phyloP scores from a whole-genome alignment of 92 coral and sea anemone genomes.

The Hydrozoanthus gracilis region DNA sequence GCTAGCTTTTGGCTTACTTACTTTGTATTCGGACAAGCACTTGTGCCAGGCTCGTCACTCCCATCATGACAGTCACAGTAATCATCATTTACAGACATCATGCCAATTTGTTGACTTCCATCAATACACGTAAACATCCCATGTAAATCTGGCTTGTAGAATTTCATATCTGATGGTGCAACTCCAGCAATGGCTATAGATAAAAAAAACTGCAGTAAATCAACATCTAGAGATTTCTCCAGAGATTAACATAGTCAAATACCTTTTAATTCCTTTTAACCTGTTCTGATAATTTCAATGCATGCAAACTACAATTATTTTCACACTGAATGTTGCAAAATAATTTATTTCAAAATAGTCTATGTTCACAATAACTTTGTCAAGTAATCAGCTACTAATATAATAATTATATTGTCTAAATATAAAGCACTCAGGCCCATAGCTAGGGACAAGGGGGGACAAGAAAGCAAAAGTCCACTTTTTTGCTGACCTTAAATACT shows the following conservation, averaged over 20 bases:
- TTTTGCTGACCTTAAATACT: too few species aligned
- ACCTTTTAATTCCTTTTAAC: too few species aligned
- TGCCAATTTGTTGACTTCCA: conserved; percentile 48
- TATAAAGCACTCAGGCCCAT: too few species aligned
- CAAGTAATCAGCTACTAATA: too few species aligned
- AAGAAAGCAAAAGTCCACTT: too few species aligned
- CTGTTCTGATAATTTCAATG: too few species aligned
- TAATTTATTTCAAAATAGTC: too few species aligned
- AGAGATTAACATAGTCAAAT: background rate
- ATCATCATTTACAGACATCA: conserved; percentile 67
- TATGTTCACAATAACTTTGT: too few species aligned
- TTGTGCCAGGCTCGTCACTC: conserved; percentile 74
- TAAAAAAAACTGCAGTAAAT: background rate
- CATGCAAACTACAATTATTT: too few species aligned
- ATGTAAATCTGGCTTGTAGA: conserved; percentile 43
- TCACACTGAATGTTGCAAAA: too few species aligned
- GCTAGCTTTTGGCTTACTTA: background rate
- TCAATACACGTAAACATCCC: conserved; percentile 64
- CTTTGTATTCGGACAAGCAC: conserved; percentile 69
- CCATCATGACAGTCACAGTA: conserved; percentile 74
- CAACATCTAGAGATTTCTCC: background rate
- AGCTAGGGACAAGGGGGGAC: too few species aligned
- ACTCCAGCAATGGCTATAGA: conserved; percentile 52
- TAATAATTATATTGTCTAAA: too few species aligned
- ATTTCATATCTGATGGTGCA: conserved; percentile 44